Conservation (phyloP, 2,888 invertebrate genomes). For the Tipula confusa region DNA sequence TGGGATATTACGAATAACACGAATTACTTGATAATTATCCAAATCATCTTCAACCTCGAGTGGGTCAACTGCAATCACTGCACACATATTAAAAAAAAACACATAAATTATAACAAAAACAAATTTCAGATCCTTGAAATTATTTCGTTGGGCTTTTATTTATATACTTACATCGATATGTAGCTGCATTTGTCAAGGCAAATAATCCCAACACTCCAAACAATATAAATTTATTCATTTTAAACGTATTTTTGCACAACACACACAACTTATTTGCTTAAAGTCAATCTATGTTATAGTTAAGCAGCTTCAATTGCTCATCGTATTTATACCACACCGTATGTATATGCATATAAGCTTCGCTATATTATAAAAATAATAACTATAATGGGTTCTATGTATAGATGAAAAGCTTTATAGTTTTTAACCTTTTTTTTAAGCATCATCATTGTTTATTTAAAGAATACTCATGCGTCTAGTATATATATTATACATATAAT, state of each 20-base stretch:
- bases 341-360: background rate
- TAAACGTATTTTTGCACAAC: background rate
- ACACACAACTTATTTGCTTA: background rate
- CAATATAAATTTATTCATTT: background rate
- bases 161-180: background rate
- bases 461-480: background rate
- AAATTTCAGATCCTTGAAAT: background rate
- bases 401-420: background rate
- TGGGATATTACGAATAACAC: background rate
- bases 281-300: background rate
- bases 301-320: background rate
- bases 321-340: background rate
- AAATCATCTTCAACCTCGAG: slow-evolving; percentile 15
- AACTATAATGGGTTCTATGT: background rate
- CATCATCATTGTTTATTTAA: background rate
- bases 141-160: background rate
- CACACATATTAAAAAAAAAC: too few relatives aligned
- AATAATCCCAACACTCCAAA: background rate
- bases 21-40: background rate
- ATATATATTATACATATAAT: background rate
- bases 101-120: too few relatives aligned
- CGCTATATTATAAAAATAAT: background rate
- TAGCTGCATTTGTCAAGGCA: slow-evolving; percentile 3
- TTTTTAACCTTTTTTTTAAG: background rate
- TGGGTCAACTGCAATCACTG: background rate